phyloP scores from a whole-genome alignment of 2,888 invertebrate species.

The Aelia acuminata region DNA sequence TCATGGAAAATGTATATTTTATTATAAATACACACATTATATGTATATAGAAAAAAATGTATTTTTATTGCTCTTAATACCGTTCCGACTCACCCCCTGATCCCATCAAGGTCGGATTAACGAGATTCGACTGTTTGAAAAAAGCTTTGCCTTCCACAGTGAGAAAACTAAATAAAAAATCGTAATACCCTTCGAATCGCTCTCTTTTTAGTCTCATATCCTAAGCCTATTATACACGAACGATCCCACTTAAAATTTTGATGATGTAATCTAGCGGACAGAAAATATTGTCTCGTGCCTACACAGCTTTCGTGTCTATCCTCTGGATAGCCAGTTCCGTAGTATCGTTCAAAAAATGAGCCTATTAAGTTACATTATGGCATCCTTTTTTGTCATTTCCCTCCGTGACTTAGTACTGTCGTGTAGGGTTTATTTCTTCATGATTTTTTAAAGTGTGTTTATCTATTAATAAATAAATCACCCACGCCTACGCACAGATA shows the following conservation, averaged over 20 bases:
- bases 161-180: not conserved
- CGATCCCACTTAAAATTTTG: not conserved
- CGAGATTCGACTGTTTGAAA: no score
- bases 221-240: not conserved
- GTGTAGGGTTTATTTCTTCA: not conserved
- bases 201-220: not conserved
- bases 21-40: no score
- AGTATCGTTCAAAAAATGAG: not conserved
- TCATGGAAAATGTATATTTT: no score
- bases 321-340: not conserved
- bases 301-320: not conserved
- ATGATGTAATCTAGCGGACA: not conserved
- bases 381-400: not conserved
- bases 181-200: not conserved
- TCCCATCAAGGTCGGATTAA: no score
- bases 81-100: no score
- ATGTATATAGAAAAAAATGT: no score
- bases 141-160: no score
- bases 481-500: not conserved
- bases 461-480: not conserved
- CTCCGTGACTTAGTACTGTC: not conserved
- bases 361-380: slow-evolving; percentile 6
- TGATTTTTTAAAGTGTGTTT: not conserved
- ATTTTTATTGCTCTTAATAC: no score
- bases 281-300: not conserved